A percentile compares a stretch with the other conserved stretches of the same genome.
phyloP scores from a whole-genome alignment of 1,140 invertebrate genomes.

The Eurosta solidaginis region DNA sequence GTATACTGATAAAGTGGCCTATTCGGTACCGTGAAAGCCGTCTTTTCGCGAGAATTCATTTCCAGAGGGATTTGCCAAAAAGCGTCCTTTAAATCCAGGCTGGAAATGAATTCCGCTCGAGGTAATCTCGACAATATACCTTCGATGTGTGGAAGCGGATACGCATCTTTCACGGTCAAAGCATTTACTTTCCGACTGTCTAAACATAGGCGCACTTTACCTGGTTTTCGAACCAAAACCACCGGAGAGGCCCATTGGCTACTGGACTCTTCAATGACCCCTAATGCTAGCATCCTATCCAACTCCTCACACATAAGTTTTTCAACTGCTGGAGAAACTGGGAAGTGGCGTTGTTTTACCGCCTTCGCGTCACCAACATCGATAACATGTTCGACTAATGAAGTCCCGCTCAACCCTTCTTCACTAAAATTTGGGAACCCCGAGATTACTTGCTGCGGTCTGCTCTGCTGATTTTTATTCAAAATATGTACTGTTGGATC shows the following conservation, averaged over 20 bases:
- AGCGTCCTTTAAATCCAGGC: no score
- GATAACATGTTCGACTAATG: not conserved
- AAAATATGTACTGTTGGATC: not conserved
- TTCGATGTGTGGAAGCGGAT: no score
- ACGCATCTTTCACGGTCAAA: no score
- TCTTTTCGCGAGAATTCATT: no score
- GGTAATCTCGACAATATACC: no score
- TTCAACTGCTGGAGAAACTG: no score
- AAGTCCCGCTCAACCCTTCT: not conserved
- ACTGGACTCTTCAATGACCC: no score
- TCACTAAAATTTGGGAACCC: not conserved
- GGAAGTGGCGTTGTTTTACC: conserved; percentile 5
- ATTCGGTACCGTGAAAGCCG: no score
- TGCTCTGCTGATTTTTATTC: not conserved
- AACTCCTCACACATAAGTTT: not conserved
- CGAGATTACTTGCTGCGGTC: not conserved
- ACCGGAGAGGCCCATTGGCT: not conserved
- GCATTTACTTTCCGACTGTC: not conserved
- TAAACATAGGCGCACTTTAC: not conserved
- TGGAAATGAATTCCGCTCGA: not conserved
- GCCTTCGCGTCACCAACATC: not conserved
- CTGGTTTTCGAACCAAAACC: no score
- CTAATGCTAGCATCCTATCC: no score
- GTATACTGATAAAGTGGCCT: no score
- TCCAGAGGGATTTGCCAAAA: no score